Evolutionary conservation across 2,797 vertebrate genomes (phyloP), one percentile per base, ranked within the genome.

Genomic region (Oceanodroma leucorhoa): DNA sequence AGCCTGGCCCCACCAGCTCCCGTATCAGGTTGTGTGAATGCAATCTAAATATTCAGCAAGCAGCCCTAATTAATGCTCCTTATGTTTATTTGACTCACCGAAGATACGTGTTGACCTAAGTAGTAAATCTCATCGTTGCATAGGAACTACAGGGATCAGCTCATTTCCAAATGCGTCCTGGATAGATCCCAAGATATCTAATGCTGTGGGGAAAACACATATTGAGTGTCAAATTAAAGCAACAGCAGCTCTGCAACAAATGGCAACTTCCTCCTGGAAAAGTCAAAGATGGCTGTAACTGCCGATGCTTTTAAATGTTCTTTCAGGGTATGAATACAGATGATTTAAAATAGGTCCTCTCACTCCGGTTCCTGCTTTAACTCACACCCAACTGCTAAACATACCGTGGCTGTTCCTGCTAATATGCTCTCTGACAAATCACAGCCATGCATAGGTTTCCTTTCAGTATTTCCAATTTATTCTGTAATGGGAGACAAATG

Each of bases 181-280:
- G 95, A 95, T 23, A 41, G 84, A 95, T 89, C 87, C 92, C 95
- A 95, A 91, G 90, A 92, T 69, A 95, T 76, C 92, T 81, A 94
- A 90, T 82, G 70, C 92, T 93, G 92, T 87, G 83, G 95, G 94
- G 89, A 94, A 96, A 97, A 95, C 95, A 96, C 94, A 94, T 92
- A 95, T 89, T 94, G 94, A 91, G 69, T 94, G 89, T 96, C 96
- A 95, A 80, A 94, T 90, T 69, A 94, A 96, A 94, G 92, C 73
- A 86, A 73, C 90, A 92, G 89, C 84, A 22, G 87, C 69, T 86
- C 87, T 79, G 66, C 84, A 69, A 93, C 94, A 96, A 94, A 94
- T 75, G 84, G 92, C 87, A 92, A 83, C 96, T 96, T 97, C 96
- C 96, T 96, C 83, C 88, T 95, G 87, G 89, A 95, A 94, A 84